Evolutionary conservation across 2,888 invertebrate species (phyloP), one percentile per base, ranked within the genome.

Genomic region (Seira sanloemensis): DNA sequence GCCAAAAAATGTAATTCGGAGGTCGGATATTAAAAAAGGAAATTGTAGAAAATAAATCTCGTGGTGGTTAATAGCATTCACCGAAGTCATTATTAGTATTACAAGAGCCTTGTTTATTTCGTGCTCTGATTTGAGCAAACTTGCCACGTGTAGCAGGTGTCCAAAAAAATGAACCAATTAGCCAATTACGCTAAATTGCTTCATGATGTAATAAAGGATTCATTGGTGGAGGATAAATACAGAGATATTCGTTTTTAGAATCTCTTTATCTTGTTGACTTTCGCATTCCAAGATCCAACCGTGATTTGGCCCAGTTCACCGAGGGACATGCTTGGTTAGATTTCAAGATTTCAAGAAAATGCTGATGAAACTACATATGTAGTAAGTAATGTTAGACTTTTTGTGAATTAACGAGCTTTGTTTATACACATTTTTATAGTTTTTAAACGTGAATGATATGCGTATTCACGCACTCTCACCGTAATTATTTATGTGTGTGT

Each of bases 231-330:
- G n/a, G n/a, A n/a, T n/a, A n/a, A n/a, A n/a, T n/a, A n/a, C n/a
- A n/a, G n/a, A n/a, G n/a, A n/a, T n/a, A 12, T 50, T 50, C 16
- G 16, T 50, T 18, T 7, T 37, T 37, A 12, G 5, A 50, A 50
- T 50, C 50, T 2, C n/a, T 50, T 12, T 37, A 65, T 72, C 72
- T 72, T 46, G 73, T 50, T 50, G 46, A 25, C 73, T 72, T 78
- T 78, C 62, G 65, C 66, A 71, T 65, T 37, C 67, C 67, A 25
- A 7, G 9, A 25, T 75, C 81, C 81, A 23, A 81, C 75, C 62
- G 81, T 5, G 76, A 76, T 23, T 37, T 81, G 81, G 69, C 81
- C 81, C 68, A 81, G 26, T 26, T 72, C 54, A 7, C 12, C 50
- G 16, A 50, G 16, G 16, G 16, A 50, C 50, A 4, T 19, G 2